Percentiles rank a stretch among this genome's conserved stretches.
Conservation (phyloP, 2,888 invertebrate genomes). For the Anaspis maculata region DNA sequence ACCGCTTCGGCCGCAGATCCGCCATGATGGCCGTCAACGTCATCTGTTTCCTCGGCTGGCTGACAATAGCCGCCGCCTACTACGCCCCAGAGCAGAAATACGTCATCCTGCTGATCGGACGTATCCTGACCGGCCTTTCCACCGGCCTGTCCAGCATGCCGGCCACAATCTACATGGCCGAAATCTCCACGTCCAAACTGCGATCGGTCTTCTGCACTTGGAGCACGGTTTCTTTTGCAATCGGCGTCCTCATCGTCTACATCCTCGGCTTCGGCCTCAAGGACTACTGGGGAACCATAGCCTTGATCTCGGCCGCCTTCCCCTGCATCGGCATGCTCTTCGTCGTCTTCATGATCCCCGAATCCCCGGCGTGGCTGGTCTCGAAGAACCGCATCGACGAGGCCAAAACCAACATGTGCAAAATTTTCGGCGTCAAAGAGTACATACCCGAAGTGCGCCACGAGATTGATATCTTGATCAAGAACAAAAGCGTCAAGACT, state of each 20-base stretch:
- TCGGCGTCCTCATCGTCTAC: constrained; percentile 48
- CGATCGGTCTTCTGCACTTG: constrained; percentile 48
- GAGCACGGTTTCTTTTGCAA: constrained; percentile 46
- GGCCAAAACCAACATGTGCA: constrained; percentile 40
- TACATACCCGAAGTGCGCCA: constrained; percentile 23
- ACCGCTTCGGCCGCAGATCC: constrained; percentile 45
- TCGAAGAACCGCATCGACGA: constrained; percentile 43
- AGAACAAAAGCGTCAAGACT: constrained; percentile 19
- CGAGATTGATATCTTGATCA: constrained; percentile 30
- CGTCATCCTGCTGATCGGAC: constrained; percentile 40
- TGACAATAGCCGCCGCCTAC: constrained; percentile 41
- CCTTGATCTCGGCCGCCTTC: constrained; percentile 40
- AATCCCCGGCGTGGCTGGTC: constrained; percentile 49
- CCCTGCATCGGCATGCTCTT: constrained; percentile 40
- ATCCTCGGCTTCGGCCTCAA: constrained; percentile 45
- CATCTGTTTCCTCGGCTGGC: constrained; percentile 47
- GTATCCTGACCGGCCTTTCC: constrained; percentile 44
- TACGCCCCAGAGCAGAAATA: constrained; percentile 29
- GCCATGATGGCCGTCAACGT: constrained; percentile 44
- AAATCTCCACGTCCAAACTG: constrained; percentile 42
- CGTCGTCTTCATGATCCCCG: constrained; percentile 42
- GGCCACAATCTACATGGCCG: constrained; percentile 49
- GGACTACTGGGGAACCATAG: constrained; percentile 44
- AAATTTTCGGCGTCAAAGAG: constrained; percentile 37
- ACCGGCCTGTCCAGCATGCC: constrained; percentile 49